phyloP scores from a whole-genome alignment of 1,140 invertebrate genomes.

The Aethina tumida region DNA sequence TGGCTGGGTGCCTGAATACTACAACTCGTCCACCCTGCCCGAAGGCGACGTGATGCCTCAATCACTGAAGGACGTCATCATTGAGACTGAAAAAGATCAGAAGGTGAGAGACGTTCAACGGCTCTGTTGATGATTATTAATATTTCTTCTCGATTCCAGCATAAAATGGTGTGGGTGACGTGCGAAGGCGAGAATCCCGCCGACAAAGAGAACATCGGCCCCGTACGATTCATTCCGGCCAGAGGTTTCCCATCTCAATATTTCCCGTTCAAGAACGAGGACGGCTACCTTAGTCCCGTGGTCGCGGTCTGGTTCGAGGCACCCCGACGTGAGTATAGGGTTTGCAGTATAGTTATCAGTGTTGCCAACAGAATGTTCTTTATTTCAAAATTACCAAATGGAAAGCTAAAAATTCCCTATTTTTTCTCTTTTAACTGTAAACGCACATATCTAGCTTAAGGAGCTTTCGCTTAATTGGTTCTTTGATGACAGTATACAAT shows the following conservation, averaged over 20 bases:
- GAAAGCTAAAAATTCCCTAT: too few species aligned
- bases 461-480: too few species aligned
- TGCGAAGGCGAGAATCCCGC: slow-evolving; percentile 86
- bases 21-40: slow-evolving; percentile 63
- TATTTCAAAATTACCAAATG: too few species aligned
- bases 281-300: slow-evolving; percentile 78
- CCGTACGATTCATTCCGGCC: slow-evolving; percentile 68
- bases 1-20: slow-evolving; percentile 66
- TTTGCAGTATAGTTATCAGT: too few species aligned
- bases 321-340: slow-evolving; percentile 64
- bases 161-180: slow-evolving; percentile 73
- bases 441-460: too few species aligned
- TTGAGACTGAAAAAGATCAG: slow-evolving; percentile 32
- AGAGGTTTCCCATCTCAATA: slow-evolving; percentile 68
- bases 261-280: slow-evolving; percentile 71
- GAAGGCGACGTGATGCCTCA: slow-evolving; percentile 55
- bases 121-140: neutral
- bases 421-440: too few species aligned
- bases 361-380: too few species aligned
- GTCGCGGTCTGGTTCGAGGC: slow-evolving; percentile 79
- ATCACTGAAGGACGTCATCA: slow-evolving; percentile 63
- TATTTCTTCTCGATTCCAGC: slow-evolving; percentile 33
- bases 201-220: slow-evolving; percentile 81
- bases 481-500: too few species aligned
- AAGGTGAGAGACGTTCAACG: slow-evolving; percentile 17